These are phyloP conservation scores for Trichopoda pennipes DNA, from an alignment of 2,888 invertebrate genomes.

Conservation along the genomic window DNA sequence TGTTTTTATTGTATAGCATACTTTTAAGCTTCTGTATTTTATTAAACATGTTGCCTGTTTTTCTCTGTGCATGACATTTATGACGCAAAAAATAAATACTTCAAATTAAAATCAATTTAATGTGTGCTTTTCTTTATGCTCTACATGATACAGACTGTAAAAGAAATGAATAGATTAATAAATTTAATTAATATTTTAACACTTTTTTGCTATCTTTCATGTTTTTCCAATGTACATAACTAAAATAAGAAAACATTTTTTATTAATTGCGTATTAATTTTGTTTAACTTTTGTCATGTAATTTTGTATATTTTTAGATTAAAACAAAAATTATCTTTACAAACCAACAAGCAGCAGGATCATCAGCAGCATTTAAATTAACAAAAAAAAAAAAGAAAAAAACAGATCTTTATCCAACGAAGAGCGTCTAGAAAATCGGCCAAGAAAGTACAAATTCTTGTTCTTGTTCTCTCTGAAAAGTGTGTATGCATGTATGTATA, in stretches of 20 bases:
- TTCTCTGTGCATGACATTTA: conserved; percentile 29
- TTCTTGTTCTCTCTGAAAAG: background rate
- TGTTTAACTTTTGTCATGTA: conserved; percentile 4
- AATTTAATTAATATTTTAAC: conserved; percentile 25
- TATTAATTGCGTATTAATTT: background rate
- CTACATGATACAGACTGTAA: too few relatives aligned
- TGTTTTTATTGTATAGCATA: conserved; percentile 27
- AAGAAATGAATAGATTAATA: background rate
- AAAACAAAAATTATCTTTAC: conserved; percentile 22
- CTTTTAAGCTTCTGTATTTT: conserved; percentile 17
- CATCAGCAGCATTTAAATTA: conserved; percentile 33
- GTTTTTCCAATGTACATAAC: background rate
- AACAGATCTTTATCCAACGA: background rate
- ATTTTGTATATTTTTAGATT: conserved; percentile 35
- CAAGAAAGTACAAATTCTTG: conserved; percentile 29
- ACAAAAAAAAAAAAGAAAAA: conserved; percentile 6
- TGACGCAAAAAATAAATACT: conserved; percentile 5
- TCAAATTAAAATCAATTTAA: conserved; percentile 10
- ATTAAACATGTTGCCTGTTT: conserved; percentile 12
- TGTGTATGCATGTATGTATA: background rate
- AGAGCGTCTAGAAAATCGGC: background rate
- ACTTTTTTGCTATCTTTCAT: background rate
- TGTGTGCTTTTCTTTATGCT: too few relatives aligned
- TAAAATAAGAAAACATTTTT: background rate
- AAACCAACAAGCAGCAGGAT: background rate